Evolutionary conservation across 1,140 invertebrate genomes (phyloP), one percentile per base, ranked within the genome.

Genomic region (Vanessa tameamea): DNA sequence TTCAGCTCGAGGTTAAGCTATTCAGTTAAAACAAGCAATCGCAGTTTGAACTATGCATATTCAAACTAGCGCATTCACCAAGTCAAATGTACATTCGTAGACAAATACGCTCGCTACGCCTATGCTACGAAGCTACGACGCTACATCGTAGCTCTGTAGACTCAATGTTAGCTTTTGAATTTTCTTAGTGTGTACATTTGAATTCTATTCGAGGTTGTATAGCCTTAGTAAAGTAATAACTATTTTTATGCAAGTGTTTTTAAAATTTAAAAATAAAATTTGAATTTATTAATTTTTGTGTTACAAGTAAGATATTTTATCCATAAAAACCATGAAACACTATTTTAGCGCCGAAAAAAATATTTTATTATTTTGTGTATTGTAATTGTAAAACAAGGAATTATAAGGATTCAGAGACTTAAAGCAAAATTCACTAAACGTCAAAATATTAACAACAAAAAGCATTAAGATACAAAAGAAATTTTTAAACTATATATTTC

Each of bases 51-150:
- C 67, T 69, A 63, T 74, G 66, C 63, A 37, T 43, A 47, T 61
- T 61, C 31, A 74, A 73, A 67, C 53, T 78, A 16, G 64, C 69
- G 69, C 75, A 67, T 73, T 69, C 67, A 65, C 66, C 20, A 75
- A 78, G 77, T 76, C 77, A 76, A 78, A 75, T 65, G 73, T 78
- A 73, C 73, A 72, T 72, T 76, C 68, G 73, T 78, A 78, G 77
- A 73, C 77, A 78, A 78, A 78, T 78, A 78, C 68, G 57, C 23
- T 66, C 64, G 61, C 64, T 74, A 74, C 76, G 76, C 76, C 72
- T 64, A 68, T 47, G 64, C 68, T 77, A 73, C 75, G 69, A 63
- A 20, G 55, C 72, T 77, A 73, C 75, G 69, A 47, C 16, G 63
- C 73, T 78, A 73, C 71, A 71, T 51, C 71, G 69, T 72, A 69